A percentile compares a stretch with the other conserved stretches of the same genome.
Conservation (phyloP, 2,113 vertebrate genomes). For the Peucedramus taeniatus region DNA sequence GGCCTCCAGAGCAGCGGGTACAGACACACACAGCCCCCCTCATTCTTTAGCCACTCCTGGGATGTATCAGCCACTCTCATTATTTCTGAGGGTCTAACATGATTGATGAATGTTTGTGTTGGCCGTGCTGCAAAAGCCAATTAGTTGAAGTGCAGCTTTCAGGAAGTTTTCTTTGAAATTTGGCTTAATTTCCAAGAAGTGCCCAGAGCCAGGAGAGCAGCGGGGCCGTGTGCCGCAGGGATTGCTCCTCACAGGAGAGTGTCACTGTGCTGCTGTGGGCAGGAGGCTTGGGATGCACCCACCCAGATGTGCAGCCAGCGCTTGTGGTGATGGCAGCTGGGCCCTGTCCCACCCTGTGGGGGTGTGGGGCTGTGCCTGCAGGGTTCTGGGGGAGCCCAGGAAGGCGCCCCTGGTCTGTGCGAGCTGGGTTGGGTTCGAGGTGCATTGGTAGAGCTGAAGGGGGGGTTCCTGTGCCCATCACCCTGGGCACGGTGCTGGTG, state of each 20-base stretch:
- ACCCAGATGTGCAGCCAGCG: rapidly evolving
- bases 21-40: neutral
- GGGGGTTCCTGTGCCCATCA: rapidly evolving
- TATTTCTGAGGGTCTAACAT: slow-evolving; percentile 34
- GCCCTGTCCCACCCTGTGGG: neutral
- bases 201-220: neutral
- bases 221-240: neutral
- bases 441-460: neutral
- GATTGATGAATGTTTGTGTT: slow-evolving; percentile 18
- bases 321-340: rapidly evolving
- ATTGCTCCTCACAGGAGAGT: neutral
- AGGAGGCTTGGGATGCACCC: rapidly evolving
- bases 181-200: neutral
- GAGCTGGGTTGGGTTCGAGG: rapidly evolving
- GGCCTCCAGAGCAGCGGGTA: neutral
- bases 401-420: rapidly evolving
- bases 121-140: slow-evolving; percentile 36
- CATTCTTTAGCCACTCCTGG: neutral
- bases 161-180: slow-evolving; percentile 65
- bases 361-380: neutral
- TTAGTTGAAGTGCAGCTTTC: slow-evolving; percentile 57
- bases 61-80: neutral
- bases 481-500: neutral
- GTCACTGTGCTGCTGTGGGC: neutral
- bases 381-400: rapidly evolving